Evolutionary conservation across 1,140 invertebrate species (phyloP), one percentile per base, ranked within the genome.

Genomic region (Drosophila nebulosa): DNA sequence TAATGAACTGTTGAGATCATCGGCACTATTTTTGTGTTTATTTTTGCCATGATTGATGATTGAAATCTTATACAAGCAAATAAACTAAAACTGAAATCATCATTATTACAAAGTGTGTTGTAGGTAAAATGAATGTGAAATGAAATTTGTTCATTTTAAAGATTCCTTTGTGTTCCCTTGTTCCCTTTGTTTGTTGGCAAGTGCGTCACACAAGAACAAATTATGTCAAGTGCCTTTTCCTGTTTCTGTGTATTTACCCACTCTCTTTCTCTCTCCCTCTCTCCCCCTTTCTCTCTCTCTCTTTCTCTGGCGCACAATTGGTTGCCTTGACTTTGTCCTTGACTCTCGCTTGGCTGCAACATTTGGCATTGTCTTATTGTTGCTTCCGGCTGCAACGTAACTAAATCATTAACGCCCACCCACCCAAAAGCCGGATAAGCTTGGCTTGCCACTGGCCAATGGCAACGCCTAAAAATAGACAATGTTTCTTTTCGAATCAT

Each of bases 241-340:
- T 22, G 30, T 58, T 39, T 12, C 10, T 18, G 6, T 27, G 7
- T 52, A 1, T 42, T 14, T 39, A 35, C 3, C 6, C 63, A 10
- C 27, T 12, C 63, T 32, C 56, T 18, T 55, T 57, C 27, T 26
- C 0, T 16, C 4, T 16, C 39, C 7, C 6, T 18, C 56, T 32
- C 50, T 21, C 63, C 10, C 18, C 18, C 39, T 3, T 16, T 39
- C 16, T 21, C 7, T 39, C 14, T 39, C 14, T 21, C 9, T 9
- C 4, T 21, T 2, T 21, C 18, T n/a, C 53, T 12, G 55, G 24
- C 18, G 16, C 32, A 26, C 14, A 27, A 21, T 57, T 12, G 50
- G 24, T 52, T 63, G 73, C 73, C 73, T 75, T 75, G 73, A 76
- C 65, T 76, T 75, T 76, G 73, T 69, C 73, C 73, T 76, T 76